Base-by-base conservation (phyloP, 92 coral and sea anemone genomes). In the Anthopleura xanthogrammica region DNA sequence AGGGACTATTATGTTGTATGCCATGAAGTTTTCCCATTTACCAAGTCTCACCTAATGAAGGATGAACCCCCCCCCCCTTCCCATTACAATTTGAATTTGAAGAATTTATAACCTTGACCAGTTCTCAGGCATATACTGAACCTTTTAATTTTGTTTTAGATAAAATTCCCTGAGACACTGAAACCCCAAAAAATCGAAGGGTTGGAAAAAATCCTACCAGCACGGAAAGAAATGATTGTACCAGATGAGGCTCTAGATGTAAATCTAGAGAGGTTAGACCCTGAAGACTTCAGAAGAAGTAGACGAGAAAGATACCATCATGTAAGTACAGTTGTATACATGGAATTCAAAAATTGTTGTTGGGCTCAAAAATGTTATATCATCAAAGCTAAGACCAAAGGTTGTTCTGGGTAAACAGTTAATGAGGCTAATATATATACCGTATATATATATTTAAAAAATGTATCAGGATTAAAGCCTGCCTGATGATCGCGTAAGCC, bases 161-260 rank as follows among this genome's bases (percentile, higher is more conserved):
- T 97, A 54, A 94, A 89, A 64, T 97, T 97, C 65, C 99, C 99
- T 7, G 89, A 89, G 12, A 87, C 75, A 46, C 76, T 97, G 40
- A 57, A 95, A 2, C 36, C 85, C 17, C 48, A 82, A 1, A 57
- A 77, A 19, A 71, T 94, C 12, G 52, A 81, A 7, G 52, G 85
- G 24, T 77, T 97, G n/a, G 95, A 92, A 83, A 83, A 83, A 42
- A 76, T 97, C 48, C 83, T 97, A 24, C 99, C 99, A 20, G 88
- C 89, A 29, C 77, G 94, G 13, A 88, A 81, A 23, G 94, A 90
- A 70, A 85, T 83, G 39, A 80, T 97, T 64, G 29, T 62, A 62
- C 98, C 98, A 12, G 99, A 97, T n/a, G 97, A 90, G 29, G 92
- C 92, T 2, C 98, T 94, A 17, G 94, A 94, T 24, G 90, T 79